Evolutionary conservation across 2,888 invertebrate species (phyloP).

Genomic region (Teleogryllus oceanicus): DNA sequence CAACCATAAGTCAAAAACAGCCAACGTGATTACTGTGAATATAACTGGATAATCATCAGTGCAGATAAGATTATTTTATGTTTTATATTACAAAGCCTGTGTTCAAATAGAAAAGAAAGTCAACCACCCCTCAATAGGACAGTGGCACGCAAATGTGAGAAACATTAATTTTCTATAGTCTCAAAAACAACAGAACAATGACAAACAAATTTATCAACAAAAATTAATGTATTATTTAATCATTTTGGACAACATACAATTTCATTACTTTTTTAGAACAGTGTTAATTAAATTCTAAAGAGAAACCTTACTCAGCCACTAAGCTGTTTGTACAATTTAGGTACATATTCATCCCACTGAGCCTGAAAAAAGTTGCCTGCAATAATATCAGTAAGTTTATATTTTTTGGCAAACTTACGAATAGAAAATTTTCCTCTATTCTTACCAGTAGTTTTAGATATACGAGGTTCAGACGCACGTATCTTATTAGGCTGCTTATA

Average conservation of each 20-base stretch:
- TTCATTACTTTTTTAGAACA: neutral
- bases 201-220: too few species aligned
- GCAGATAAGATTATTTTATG: too few species aligned
- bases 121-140: too few species aligned
- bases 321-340: slow-evolving; percentile 77
- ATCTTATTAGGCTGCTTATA: slow-evolving; percentile 21
- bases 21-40: too few species aligned
- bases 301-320: slow-evolving; percentile 47
- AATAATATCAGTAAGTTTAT: slow-evolving; percentile 73
- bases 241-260: neutral
- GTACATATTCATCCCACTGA: slow-evolving; percentile 84
- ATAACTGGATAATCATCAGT: too few species aligned
- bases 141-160: neutral
- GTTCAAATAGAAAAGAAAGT: too few species aligned
- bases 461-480: neutral
- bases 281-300: neutral
- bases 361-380: slow-evolving; percentile 88
- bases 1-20: too few species aligned
- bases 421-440: slow-evolving; percentile 63
- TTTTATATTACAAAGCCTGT: too few species aligned
- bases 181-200: too few species aligned
- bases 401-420: slow-evolving; percentile 71
- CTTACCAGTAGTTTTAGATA: slow-evolving; percentile 41
- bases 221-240: too few species aligned
- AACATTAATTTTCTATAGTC: neutral